Conservation (phyloP, 1,140 invertebrate species). For the Lepidurus apus region DNA sequence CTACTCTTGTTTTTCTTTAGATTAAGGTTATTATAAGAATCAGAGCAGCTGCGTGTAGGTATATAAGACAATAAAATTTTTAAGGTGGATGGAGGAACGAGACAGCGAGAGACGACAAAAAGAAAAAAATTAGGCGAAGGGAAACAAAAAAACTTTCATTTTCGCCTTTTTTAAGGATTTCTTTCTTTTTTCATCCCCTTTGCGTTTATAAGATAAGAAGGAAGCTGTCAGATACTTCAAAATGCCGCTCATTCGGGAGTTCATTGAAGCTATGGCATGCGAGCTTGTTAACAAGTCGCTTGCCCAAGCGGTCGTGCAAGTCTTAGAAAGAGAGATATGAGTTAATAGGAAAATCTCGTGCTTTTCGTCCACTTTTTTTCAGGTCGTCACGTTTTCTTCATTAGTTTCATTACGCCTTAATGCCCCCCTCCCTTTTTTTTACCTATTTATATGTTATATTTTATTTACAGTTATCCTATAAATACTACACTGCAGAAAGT, state of each 20-base stretch:
- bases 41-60: background rate
- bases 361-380: background rate
- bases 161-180: background rate
- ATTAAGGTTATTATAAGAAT: conserved; percentile 3
- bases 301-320: background rate
- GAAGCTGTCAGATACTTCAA: background rate
- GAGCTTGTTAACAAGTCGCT: conserved; percentile 5
- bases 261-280: conserved; percentile 9
- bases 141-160: background rate
- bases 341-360: background rate
- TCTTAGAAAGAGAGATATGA: background rate
- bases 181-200: background rate
- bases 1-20: background rate
- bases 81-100: too few relatives aligned
- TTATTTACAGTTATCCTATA: too few relatives aligned
- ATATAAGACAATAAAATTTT: background rate
- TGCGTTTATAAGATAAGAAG: background rate
- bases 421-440: too few relatives aligned
- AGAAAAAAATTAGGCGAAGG: background rate
- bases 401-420: too few relatives aligned
- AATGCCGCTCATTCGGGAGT: background rate
- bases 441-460: too few relatives aligned
- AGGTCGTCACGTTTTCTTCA: too few relatives aligned
- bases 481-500: too few relatives aligned
- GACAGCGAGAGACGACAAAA: background rate